Base-by-base conservation (phyloP, 2,797 vertebrate species). In the Sarcophilus harrisii region DNA sequence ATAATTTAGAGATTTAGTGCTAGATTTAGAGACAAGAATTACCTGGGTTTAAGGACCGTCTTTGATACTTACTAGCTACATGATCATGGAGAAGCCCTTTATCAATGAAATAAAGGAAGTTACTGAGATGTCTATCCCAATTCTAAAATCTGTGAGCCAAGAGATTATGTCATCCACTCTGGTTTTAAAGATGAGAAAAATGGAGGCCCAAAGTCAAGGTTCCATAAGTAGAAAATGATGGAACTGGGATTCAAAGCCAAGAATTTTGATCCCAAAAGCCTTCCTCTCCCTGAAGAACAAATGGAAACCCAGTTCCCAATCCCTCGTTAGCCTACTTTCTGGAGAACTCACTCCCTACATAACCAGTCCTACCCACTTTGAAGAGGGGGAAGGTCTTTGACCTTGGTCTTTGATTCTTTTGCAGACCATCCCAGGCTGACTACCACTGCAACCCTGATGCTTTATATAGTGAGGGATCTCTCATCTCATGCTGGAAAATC, bases 381-480 rank as follows among this genome's bases (percentile, higher is more conserved):
- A 81, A 30, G 10, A 38, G 38, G 12, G 66, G 21, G n/a, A 81
- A 38, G 21, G 18, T 13, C 66, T 21, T 81, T 81, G 66, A 81
- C 21, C n/a, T 81, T 81, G 18, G 18, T 38, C 73, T 81, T 45
- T 81, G 73, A 4, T 52, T 95, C 49, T 54, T 91, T 73, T 81
- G 66, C 95, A 99, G 99, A 98, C 96, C 99, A 99, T 91, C 98
- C 98, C 0, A 98, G 98, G 4, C 96, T 99, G 95, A 99, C 98
- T 0, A 98, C 99, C 0, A 99, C 99, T 58, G 99, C 99, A 0
- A 96, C 99, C 93, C 98, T 99, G 3, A 98, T 98, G 0, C 99
- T 99, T 91, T 99, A 98, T 57, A 99, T 99, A 95, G 97, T 99
- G 98, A 99, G 99, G 94, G 98, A 99, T 90, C 98, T 98, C 28